phyloP scores from a whole-genome alignment of 2,888 invertebrate species.

The Ornithoptera alexandrae region DNA sequence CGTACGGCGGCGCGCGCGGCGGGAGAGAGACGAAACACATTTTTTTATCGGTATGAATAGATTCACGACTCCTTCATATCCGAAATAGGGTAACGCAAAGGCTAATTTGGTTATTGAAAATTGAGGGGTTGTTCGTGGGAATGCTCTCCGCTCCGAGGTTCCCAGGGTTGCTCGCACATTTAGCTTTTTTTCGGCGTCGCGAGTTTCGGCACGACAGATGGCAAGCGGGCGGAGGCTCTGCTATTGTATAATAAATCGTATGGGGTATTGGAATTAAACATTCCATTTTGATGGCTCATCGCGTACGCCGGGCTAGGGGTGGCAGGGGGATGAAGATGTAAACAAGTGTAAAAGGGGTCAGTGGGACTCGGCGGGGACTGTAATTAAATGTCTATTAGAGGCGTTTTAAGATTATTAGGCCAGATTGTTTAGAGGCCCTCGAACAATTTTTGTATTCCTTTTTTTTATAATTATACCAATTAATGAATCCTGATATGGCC shows the following conservation, averaged over 20 bases:
- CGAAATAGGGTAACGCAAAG: conserved; percentile 81
- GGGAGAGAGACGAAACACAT: conserved; percentile 58
- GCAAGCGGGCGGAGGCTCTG: conserved; percentile 74
- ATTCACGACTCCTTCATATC: conserved; percentile 80
- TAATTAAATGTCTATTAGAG: conserved; percentile 79
- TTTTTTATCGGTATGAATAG: conserved; percentile 77
- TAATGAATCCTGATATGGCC: conserved; percentile 48
- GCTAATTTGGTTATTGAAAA: conserved; percentile 81
- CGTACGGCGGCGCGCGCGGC: conserved; percentile 46
- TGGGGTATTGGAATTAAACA: conserved; percentile 76
- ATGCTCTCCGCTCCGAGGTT: conserved; percentile 82
- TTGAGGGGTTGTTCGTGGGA: conserved; percentile 84
- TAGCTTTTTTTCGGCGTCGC: conserved; percentile 73
- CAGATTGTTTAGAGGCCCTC: conserved; percentile 61
- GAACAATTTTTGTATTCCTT: conserved; percentile 43
- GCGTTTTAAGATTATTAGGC: conserved; percentile 71
- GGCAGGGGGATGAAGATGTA: conserved; percentile 76
- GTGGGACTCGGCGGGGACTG: conserved; percentile 64
- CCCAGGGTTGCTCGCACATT: conserved; percentile 82
- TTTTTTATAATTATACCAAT: conserved; percentile 59
- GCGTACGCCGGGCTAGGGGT: conserved; percentile 61
- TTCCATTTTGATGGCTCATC: conserved; percentile 77
- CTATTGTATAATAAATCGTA: conserved; percentile 77
- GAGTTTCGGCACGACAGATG: conserved; percentile 80
- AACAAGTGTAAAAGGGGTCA: conserved; percentile 81